Percentiles rank a stretch among this genome's conserved stretches.
Evolutionary conservation across 37 sponge, comb jelly and placozoan genomes (phyloP).

Genomic region (Halisarca cf. caerulea): DNA sequence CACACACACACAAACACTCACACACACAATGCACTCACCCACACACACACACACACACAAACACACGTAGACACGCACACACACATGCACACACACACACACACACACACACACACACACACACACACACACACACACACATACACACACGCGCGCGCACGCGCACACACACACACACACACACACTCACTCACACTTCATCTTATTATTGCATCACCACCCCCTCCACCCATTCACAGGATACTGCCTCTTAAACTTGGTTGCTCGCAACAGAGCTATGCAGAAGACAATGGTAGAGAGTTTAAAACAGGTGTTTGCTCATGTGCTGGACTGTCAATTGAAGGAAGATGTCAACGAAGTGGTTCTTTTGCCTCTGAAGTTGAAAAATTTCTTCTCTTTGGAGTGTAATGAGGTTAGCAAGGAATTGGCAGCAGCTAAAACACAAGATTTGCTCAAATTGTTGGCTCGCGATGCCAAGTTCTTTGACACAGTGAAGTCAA

Average conservation of each 20-base stretch:
- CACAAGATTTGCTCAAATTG: background rate
- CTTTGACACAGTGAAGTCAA: too few species aligned
- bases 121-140: too few species aligned
- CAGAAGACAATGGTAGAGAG: conserved; percentile 47
- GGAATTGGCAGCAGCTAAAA: background rate
- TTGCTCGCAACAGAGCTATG: conserved; percentile 51
- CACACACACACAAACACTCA: too few species aligned
- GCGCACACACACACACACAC: too few species aligned
- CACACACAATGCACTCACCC: too few species aligned
- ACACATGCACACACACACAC: too few species aligned
- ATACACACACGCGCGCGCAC: too few species aligned
- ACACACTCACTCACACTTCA: too few species aligned
- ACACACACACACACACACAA: too few species aligned
- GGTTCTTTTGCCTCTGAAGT: background rate
- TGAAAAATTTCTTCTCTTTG: background rate
- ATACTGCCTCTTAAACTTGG: conserved; percentile 30
- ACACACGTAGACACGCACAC: too few species aligned
- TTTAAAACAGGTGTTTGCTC: background rate
- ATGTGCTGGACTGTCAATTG: background rate
- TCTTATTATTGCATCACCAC: background rate
- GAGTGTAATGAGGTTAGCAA: background rate
- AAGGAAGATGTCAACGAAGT: conserved; percentile 6
- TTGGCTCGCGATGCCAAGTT: background rate
- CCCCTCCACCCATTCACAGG: background rate
- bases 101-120: too few species aligned